These are phyloP conservation scores for Ditylenchus weischeri DNA, from an alignment of 2,888 invertebrate genomes.

Conservation along the genomic window DNA sequence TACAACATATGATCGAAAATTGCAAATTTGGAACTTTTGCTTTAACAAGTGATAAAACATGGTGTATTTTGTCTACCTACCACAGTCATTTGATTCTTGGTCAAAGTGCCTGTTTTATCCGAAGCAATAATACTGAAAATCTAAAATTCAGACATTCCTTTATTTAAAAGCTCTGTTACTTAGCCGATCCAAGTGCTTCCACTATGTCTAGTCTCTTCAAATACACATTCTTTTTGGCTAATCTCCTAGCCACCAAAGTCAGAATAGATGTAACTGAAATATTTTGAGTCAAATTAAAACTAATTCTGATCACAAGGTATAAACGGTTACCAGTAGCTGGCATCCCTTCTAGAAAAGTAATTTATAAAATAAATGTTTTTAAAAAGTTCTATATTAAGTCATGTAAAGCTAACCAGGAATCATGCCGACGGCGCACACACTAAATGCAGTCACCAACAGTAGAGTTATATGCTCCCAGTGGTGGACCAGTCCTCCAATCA, in stretches of 20 bases:
- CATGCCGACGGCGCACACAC: slow-evolving; percentile 35
- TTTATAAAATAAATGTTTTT: slow-evolving; percentile 13
- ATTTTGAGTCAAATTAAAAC: not conserved
- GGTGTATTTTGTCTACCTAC: too few species aligned
- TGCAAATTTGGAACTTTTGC: too few species aligned
- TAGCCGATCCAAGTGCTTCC: slow-evolving; percentile 36
- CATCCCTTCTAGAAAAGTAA: slow-evolving; percentile 25
- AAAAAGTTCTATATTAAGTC: not conserved
- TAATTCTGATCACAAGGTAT: too few species aligned
- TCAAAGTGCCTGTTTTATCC: slow-evolving; percentile 38
- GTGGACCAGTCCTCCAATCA: slow-evolving; percentile 40
- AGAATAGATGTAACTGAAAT: slow-evolving; percentile 31
- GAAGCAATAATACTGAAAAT: slow-evolving; percentile 25
- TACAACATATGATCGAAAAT: too few species aligned
- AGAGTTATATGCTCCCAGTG: slow-evolving; percentile 37
- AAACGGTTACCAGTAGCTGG: slow-evolving; percentile 31
- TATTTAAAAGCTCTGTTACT: not conserved
- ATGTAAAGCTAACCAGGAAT: not conserved
- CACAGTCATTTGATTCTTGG: slow-evolving; percentile 42
- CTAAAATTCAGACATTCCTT: not conserved
- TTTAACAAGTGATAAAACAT: too few species aligned
- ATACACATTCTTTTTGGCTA: slow-evolving; percentile 38
- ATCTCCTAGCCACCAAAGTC: slow-evolving; percentile 32
- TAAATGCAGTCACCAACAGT: slow-evolving; percentile 41
- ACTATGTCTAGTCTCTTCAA: slow-evolving; percentile 37